phyloP scores from a whole-genome alignment of 2,888 invertebrate genomes.

The Noctua janthina region DNA sequence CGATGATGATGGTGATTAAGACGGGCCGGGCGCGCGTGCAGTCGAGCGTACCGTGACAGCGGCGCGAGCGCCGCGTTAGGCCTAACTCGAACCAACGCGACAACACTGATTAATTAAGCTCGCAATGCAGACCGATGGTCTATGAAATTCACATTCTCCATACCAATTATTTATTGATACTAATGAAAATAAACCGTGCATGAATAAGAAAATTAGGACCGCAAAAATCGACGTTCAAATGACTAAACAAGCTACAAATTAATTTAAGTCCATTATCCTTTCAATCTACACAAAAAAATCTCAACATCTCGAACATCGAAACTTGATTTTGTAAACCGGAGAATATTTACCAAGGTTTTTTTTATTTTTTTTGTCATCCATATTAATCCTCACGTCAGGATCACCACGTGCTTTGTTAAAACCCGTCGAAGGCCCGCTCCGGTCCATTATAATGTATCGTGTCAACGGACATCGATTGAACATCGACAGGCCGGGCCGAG shows the following conservation, averaged over 20 bases:
- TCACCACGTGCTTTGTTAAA: constrained; percentile 89
- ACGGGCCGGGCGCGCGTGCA: constrained; percentile 76
- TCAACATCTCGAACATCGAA: constrained; percentile 74
- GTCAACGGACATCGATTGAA: constrained; percentile 90
- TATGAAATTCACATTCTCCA: constrained; percentile 73
- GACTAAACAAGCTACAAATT: constrained; percentile 78
- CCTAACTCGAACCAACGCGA: constrained; percentile 83
- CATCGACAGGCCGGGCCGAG: constrained; percentile 85
- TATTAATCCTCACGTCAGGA: constrained; percentile 90
- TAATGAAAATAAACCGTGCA: constrained; percentile 54
- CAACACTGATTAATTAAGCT: constrained; percentile 84
- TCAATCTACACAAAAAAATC: constrained; percentile 80
- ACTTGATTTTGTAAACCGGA: constrained; percentile 84
- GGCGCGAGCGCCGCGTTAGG: constrained; percentile 84
- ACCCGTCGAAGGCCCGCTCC: constrained; percentile 85
- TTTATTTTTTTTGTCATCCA: constrained; percentile 85
- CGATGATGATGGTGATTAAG: constrained; percentile 85
- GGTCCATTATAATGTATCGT: constrained; percentile 90
- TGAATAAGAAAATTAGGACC: constrained; percentile 59
- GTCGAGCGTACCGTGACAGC: constrained; percentile 79
- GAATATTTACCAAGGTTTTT: constrained; percentile 78
- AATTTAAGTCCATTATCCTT: constrained; percentile 81
- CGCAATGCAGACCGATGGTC: constrained; percentile 79
- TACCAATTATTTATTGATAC: constrained; percentile 65
- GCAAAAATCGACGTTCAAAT: constrained; percentile 68